Evolutionary conservation across 2,888 invertebrate genomes (phyloP), one percentile per base, ranked within the genome.

Genomic region (Beris chalybata): DNA sequence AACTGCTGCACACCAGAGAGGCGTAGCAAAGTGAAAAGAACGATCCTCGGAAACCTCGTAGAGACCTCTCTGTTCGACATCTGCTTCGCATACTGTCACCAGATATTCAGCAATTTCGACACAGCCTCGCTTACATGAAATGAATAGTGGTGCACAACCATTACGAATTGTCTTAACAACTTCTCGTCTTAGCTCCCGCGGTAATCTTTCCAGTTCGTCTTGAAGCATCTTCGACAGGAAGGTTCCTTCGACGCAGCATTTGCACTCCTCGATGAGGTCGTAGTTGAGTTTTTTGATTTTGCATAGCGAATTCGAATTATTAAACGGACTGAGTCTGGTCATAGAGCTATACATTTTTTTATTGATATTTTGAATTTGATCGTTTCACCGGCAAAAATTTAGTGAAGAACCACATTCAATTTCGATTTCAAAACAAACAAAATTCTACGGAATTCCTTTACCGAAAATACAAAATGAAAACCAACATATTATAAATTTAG

Each of bases 1-100:
- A 1, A 95, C 95, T 4, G 94, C 91, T 2, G 95, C 94, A 82
- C 91, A 91, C 96, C 96, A 96, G 67, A 96, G 82, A 32, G 95
- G 94, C 12, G 94, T 93, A 3, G 93, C 95, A 74, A 85, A 85
- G 82, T 95, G 95, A 71, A 79, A 79, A 61, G 79, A 78, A 76
- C 86, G 86, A 77, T 94, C 95, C 78, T 92, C 92, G 9, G 89
- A 87, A 55, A 92, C 91, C 83, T 93, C 92, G 79, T 90, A 94
- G 70, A 89, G 83, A 47, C 95, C 95, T 73, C 88, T 85, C 80
- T 93, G 93, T 82, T 95, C 95, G 15, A 94, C 85, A 75, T 92
- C 89, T 1, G 94, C 93, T 74, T 85, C 85, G 80, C 95, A 95
- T 65, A 88, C 86, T 67, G 86, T 87, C 71, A 95, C 86, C 47